Percentiles rank a stretch among this genome's conserved stretches.
Evolutionary conservation across 1,140 invertebrate genomes (phyloP).

Genomic region (Drosophila paulistorum): DNA sequence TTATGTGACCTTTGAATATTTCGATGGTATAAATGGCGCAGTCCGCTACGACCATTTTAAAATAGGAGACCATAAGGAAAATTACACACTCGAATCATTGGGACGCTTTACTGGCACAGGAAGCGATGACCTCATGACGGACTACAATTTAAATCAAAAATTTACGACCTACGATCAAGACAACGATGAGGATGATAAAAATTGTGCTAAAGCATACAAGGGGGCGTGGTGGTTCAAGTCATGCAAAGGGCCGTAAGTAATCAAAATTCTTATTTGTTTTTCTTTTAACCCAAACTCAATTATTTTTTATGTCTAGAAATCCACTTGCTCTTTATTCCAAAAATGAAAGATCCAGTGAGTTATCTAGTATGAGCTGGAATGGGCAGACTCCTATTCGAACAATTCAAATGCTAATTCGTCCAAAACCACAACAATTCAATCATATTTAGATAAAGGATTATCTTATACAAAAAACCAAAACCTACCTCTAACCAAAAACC

Average conservation of each 20-base stretch:
- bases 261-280: background rate
- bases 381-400: background rate
- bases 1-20: background rate
- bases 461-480: too few relatives aligned
- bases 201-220: background rate
- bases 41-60: background rate
- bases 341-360: background rate
- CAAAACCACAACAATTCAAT: background rate
- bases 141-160: background rate
- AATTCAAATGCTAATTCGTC: background rate
- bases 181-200: background rate
- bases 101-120: background rate
- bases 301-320: background rate
- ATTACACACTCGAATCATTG: background rate
- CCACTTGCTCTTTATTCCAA: background rate
- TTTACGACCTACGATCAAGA: background rate
- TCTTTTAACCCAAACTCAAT: background rate
- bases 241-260: background rate
- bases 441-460: too few relatives aligned
- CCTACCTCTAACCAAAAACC: too few relatives aligned
- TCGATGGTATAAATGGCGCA: background rate
- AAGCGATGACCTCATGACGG: background rate
- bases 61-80: background rate
- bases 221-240: background rate
- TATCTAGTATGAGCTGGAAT: background rate